These are phyloP conservation scores for Bryconaethiops microstoma DNA, from an alignment of 2,797 vertebrate species.

Conservation along the genomic window DNA sequence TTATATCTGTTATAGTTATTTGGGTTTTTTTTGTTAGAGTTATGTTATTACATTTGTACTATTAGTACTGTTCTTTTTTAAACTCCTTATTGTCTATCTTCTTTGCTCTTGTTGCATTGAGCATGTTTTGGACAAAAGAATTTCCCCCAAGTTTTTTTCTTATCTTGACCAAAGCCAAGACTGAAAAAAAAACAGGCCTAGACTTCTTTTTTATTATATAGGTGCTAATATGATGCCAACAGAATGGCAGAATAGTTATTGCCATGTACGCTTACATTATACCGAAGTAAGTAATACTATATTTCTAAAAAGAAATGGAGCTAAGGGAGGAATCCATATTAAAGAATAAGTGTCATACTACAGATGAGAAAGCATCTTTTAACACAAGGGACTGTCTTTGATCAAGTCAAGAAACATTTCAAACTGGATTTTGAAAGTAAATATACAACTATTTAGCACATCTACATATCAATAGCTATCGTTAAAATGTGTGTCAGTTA, in stretches of 20 bases:
- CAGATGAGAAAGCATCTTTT: not conserved
- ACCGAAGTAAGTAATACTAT: not conserved
- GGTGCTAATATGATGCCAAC: not conserved
- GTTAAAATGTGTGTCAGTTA: not conserved
- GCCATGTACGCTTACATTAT: not conserved
- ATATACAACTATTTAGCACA: too few relatives aligned
- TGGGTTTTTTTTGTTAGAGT: too few relatives aligned
- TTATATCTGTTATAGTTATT: too few relatives aligned
- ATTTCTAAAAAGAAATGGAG: not conserved
- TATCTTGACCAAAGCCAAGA: not conserved
- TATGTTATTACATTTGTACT: too few relatives aligned
- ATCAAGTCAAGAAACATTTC: not conserved
- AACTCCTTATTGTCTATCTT: too few relatives aligned
- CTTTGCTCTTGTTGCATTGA: too few relatives aligned
- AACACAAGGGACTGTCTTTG: not conserved
- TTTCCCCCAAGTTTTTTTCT: too few relatives aligned
- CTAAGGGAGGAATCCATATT: not conserved
- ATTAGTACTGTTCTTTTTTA: too few relatives aligned
- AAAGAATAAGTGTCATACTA: not conserved
- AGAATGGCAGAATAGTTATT: constrained; percentile 14
- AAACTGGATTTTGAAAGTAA: too few relatives aligned
- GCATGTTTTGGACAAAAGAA: too few relatives aligned
- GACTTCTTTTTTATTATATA: not conserved
- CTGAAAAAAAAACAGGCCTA: not conserved
- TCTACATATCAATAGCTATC: too few relatives aligned